Evolutionary conservation across 2,888 invertebrate species (phyloP).

Genomic region (Cerastis rubricosa): DNA sequence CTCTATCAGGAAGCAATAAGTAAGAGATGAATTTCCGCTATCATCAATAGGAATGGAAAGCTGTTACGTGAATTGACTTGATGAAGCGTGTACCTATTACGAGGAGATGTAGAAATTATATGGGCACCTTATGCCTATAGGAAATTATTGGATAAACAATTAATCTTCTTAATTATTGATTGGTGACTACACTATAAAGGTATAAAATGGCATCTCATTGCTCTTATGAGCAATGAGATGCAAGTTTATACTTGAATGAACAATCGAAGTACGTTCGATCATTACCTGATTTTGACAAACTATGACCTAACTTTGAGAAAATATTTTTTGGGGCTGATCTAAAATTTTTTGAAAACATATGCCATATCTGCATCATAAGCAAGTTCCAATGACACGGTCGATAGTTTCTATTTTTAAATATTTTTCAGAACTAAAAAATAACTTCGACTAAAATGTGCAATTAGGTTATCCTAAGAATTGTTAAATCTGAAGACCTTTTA

Average conservation of each 20-base stretch:
- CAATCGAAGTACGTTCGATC: not conserved
- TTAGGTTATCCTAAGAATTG: not conserved
- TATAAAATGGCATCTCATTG: not conserved
- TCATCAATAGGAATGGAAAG: slow-evolving; percentile 35
- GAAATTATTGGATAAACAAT: not conserved
- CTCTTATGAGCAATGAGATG: no score
- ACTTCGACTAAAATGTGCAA: no score
- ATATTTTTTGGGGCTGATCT: not conserved
- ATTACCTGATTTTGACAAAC: not conserved
- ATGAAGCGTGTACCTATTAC: slow-evolving; percentile 4
- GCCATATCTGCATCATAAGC: not conserved
- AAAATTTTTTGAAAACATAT: not conserved
- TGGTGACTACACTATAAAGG: not conserved
- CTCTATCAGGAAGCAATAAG: slow-evolving; percentile 13
- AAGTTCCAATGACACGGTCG: not conserved
- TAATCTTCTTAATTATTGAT: not conserved
- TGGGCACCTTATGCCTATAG: no score
- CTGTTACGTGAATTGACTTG: slow-evolving; percentile 21
- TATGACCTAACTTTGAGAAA: not conserved
- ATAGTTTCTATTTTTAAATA: not conserved
- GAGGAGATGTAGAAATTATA: not conserved
- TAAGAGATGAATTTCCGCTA: slow-evolving; percentile 33
- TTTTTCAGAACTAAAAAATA: not conserved
- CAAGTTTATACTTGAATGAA: no score
- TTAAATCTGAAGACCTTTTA: not conserved